Conservation (phyloP, 2,113 vertebrate genomes). For the Microtus oregoni region DNA sequence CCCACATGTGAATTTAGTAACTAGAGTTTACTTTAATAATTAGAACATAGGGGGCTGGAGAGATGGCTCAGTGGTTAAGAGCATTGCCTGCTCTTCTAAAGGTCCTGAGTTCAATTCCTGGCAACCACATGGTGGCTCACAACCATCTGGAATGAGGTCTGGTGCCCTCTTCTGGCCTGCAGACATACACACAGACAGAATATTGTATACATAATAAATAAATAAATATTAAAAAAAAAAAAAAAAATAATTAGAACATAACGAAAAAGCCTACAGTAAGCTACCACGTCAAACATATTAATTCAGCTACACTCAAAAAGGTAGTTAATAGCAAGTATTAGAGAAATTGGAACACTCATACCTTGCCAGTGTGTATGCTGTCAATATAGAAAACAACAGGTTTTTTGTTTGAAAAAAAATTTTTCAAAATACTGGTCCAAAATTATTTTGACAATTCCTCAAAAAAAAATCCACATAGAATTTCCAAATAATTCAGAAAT, state of each 20-base stretch:
- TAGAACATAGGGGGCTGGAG: no score
- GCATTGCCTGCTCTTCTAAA: no score
- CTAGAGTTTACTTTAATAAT: neutral
- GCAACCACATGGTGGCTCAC: no score
- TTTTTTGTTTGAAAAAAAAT: neutral
- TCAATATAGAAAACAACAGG: neutral
- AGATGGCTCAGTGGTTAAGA: no score
- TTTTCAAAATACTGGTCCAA: neutral
- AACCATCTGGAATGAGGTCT: no score
- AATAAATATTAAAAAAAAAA: no score
- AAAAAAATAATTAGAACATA: neutral
- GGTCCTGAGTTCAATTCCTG: no score
- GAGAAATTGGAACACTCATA: constrained; percentile 1
- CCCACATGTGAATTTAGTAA: neutral
- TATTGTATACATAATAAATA: no score
- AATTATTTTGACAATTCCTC: neutral
- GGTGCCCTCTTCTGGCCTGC: no score
- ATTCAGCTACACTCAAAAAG: constrained; percentile 10
- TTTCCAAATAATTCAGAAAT: neutral
- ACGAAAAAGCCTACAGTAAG: neutral
- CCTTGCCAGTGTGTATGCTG: neutral
- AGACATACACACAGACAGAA: no score
- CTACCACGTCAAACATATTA: neutral
- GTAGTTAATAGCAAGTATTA: neutral
- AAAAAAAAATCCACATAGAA: neutral